Percentiles rank a stretch among this genome's conserved stretches.
Conservation (phyloP, 2,113 vertebrate species). For the pig (Sus scrofa) region T2T-Sscrofa CM000816.6:73096501-73097000, state of each 20-base stretch:
- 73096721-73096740: not conserved
- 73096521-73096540: not conserved
- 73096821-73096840: conserved; percentile 62
- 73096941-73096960: not conserved
- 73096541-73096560: not conserved
- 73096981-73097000: not conserved
- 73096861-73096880: not conserved
- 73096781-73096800: conserved; percentile 56
- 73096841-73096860: not conserved
- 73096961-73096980: not conserved
- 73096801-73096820: conserved; percentile 54
- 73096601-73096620: not conserved
- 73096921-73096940: not conserved
- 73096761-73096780: conserved; percentile 49
- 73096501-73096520: not conserved
- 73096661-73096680: not conserved
- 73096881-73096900: not conserved
- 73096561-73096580: accelerated
- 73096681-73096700: not conserved
- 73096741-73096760: not conserved
- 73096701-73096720: not conserved
- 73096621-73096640: conserved; percentile 50
- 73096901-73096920: not conserved
- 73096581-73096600: not conserved
- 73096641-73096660: not conserved